Evolutionary conservation across 2,113 vertebrate genomes (phyloP).

Genomic region (Elephas maximus): DNA sequence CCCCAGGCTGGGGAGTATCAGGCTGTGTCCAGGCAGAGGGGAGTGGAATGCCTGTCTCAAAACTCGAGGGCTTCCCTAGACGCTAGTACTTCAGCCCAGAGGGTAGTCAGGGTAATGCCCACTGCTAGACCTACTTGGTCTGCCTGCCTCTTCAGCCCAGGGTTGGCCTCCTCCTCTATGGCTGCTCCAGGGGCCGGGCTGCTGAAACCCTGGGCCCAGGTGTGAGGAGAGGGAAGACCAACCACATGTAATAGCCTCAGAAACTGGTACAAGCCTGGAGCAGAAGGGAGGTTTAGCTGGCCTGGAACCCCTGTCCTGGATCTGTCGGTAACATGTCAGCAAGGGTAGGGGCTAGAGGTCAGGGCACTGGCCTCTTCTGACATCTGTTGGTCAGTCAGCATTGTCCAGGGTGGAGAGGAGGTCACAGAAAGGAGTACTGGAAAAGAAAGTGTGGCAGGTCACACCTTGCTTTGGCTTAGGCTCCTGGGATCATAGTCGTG

Average conservation of each 20-base stretch:
- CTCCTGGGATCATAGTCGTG: not conserved
- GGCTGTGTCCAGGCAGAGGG: not conserved
- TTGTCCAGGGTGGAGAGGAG: not conserved
- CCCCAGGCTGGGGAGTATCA: not conserved
- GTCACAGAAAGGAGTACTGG: not conserved
- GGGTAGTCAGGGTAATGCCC: not conserved
- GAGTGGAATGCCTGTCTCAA: not conserved
- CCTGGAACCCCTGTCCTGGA: not conserved
- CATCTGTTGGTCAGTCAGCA: not conserved
- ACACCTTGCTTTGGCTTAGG: not conserved
- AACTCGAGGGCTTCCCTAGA: not conserved
- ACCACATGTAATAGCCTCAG: not conserved
- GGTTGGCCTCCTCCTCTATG: not conserved
- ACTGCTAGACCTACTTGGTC: not conserved
- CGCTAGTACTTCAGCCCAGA: not conserved
- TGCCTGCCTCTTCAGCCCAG: not conserved
- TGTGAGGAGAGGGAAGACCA: not conserved
- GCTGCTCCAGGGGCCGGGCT: not conserved
- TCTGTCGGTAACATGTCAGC: not conserved
- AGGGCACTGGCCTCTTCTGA: not conserved
- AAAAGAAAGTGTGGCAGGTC: not conserved
- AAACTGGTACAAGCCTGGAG: not conserved
- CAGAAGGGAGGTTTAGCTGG: not conserved
- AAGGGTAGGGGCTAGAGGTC: not conserved
- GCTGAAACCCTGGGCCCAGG: not conserved